Evolutionary conservation across 2,113 vertebrate genomes (phyloP).

Genomic region (Capreolus pygargus): DNA sequence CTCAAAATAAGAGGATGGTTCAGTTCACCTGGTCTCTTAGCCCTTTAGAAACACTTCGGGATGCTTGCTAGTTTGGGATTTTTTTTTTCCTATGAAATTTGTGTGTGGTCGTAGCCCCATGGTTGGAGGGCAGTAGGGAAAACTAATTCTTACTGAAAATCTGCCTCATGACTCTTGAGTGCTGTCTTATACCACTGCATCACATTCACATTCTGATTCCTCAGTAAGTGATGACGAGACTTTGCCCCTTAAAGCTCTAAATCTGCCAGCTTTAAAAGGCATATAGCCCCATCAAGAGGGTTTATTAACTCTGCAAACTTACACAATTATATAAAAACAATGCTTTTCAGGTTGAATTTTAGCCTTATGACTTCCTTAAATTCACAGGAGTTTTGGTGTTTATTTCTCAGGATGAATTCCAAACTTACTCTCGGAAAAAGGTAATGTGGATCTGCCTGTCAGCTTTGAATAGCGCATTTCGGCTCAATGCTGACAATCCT

Average conservation of each 20-base stretch:
- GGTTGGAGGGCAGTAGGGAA: background rate
- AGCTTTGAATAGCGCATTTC: slow-evolving; percentile 23
- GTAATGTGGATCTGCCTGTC: slow-evolving; percentile 80
- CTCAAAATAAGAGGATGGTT: background rate
- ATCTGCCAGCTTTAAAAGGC: background rate
- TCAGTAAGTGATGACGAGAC: background rate
- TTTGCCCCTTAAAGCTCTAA: background rate
- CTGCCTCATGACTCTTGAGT: rapidly evolving
- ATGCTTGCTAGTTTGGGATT: background rate
- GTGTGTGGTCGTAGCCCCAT: rapidly evolving
- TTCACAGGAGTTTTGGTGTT: slow-evolving; percentile 38
- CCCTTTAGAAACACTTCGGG: background rate
- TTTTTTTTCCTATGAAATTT: background rate
- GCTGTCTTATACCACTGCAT: background rate
- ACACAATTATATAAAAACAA: background rate
- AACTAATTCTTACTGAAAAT: background rate
- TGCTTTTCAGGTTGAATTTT: slow-evolving; percentile 21
- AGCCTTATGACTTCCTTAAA: background rate
- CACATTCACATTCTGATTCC: background rate
- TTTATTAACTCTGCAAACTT: background rate
- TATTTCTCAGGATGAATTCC: slow-evolving; percentile 83
- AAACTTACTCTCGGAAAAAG: slow-evolving; percentile 78
- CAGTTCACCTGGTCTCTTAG: background rate
- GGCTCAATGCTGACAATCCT: slow-evolving; percentile 42
- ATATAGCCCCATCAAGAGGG: background rate